Percentiles rank a stretch among this genome's conserved stretches.
Evolutionary conservation across 2,113 vertebrate species (phyloP).

Genomic region (Carassius gibelio): DNA sequence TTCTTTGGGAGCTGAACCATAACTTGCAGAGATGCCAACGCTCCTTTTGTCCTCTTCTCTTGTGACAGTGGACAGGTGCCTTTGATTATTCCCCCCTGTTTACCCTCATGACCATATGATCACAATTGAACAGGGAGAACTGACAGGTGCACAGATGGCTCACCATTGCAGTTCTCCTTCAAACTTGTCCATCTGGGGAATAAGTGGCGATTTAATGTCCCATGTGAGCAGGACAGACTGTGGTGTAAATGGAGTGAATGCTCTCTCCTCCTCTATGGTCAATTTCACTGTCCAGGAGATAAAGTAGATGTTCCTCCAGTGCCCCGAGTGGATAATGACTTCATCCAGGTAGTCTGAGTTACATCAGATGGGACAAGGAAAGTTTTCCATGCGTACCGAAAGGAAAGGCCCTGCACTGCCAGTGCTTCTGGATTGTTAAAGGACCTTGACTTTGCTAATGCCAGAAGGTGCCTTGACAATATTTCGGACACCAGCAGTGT

Average conservation of each 20-base stretch:
- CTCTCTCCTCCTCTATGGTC: neutral
- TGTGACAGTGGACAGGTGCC: neutral
- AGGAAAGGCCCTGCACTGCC: neutral
- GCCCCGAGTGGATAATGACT: neutral
- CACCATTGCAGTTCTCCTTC: neutral
- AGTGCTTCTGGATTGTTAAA: neutral
- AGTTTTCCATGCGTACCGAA: neutral
- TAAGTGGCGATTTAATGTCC: neutral
- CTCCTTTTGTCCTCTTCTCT: too few relatives aligned
- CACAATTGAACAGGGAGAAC: neutral
- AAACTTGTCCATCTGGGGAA: constrained; percentile 1
- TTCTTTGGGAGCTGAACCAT: too few relatives aligned
- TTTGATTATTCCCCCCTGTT: neutral
- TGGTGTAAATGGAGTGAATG: neutral
- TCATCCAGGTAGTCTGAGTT: neutral
- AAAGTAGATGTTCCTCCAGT: neutral
- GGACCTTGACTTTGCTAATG: neutral
- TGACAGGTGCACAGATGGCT: constrained; percentile 26
- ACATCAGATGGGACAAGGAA: neutral
- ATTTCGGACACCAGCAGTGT: neutral
- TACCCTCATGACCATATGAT: constrained; percentile 12
- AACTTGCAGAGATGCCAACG: too few relatives aligned
- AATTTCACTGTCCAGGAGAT: neutral
- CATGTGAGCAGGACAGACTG: neutral
- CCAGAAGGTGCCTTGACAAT: neutral